Base-by-base conservation (phyloP, 2,113 vertebrate genomes). In the Poecilia latipinna region DNA sequence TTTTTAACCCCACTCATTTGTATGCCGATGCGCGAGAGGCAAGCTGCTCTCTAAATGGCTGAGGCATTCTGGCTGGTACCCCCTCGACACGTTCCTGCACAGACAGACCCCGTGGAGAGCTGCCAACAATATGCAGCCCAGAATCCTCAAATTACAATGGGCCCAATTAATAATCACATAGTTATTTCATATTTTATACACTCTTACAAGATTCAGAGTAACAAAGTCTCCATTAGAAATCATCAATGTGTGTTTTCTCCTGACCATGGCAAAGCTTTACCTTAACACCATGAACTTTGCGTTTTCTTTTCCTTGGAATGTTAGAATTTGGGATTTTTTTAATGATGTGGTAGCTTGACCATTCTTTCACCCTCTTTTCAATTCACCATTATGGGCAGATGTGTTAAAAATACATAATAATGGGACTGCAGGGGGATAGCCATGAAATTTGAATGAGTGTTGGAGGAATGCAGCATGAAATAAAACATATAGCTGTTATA, bases 1-100 rank as follows among this genome's bases (percentile, higher is more conserved):
- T 98, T 98, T 97, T 99, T 99, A 98, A 99, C 98, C 98, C 94
- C 96, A 95, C 97, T 99, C 98, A 99, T 99, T 99, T 96, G 97
- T 99, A 99, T 99, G 98, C 98, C 95, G 96, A 96, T 96, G 95
- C 93, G 95, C 92, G 94, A 96, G 94, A 94, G 94, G 95, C 96
- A 95, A 95, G 96, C 96, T 94, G 96, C 97, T 96, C 97, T 97
- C 97, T 98, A 97, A 98, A 96, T 98, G 97, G 97, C 96, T 97
- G 95, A 96, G 95, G 95, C 96, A 96, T 96, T 95, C 95, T 95
- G 96, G 94, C 96, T 96, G 86, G 86, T 94, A 96, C 83, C 95
- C 96, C 96, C 97, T 96, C 96, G 97, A 98, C 97, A 97, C 96
- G 96, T 96, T 95, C 96, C 95, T 96, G 96, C 97, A 94, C 96